Conservation (phyloP, 2,797 vertebrate genomes). For the Lacerta viridis region DNA sequence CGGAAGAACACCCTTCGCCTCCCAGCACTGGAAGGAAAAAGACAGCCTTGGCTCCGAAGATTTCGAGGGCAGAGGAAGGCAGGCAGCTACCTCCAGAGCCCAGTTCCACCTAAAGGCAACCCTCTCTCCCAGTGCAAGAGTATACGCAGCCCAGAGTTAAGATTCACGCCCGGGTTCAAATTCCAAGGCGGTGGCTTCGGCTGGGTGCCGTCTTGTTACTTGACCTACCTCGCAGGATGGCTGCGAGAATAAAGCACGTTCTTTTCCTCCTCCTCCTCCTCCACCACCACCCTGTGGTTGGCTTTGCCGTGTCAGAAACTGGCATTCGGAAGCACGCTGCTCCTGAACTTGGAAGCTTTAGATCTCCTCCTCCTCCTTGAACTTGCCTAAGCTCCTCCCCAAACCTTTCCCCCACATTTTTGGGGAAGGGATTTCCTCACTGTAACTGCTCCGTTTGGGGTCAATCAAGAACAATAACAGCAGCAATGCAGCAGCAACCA, state of each 20-base stretch:
- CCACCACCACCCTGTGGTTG: too few relatives aligned
- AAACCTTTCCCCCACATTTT: background rate
- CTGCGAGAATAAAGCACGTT: background rate
- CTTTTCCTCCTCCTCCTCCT: too few relatives aligned
- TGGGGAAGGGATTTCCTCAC: too few relatives aligned
- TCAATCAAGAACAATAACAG: too few relatives aligned
- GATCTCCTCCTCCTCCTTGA: background rate
- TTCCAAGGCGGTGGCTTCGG: background rate
- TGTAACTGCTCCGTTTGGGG: too few relatives aligned
- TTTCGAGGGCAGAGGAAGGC: too few relatives aligned
- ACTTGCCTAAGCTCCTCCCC: background rate
- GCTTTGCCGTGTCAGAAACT: too few relatives aligned
- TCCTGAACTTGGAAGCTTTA: too few relatives aligned
- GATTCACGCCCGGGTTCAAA: background rate
- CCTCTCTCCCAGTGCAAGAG: background rate
- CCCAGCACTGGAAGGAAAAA: background rate
- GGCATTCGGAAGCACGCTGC: too few relatives aligned
- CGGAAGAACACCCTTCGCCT: background rate
- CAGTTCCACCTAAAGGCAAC: background rate
- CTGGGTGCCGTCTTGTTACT: background rate
- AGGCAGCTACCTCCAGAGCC: too few relatives aligned
- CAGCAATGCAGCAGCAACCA: too few relatives aligned
- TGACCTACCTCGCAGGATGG: background rate
- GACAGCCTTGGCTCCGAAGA: background rate
- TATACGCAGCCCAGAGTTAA: background rate